Evolutionary conservation across 2,797 vertebrate genomes (phyloP), one percentile per base, ranked within the genome.

Genomic region (Pseudocheirus occidentalis): DNA sequence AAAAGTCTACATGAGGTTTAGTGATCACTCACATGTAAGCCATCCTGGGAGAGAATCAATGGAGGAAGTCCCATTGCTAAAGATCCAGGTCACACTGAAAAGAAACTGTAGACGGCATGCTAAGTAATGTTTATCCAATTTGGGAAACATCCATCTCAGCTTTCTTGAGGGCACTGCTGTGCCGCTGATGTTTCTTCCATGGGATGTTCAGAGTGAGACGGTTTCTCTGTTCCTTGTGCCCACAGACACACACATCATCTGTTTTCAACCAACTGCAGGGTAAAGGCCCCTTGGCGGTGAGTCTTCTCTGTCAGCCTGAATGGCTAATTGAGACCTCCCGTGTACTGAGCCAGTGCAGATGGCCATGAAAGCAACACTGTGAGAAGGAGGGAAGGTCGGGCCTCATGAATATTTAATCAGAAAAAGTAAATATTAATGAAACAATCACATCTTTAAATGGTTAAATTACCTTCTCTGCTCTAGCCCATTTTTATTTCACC

Each of bases 391-490:
- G 56, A 87, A 94, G 73, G 95, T n/a, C 46, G 56, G n/a, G 90
- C 92, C 0, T 91, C 95, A 93, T 97, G 93, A 96, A 95, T 95
- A 96, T 92, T 97, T 97, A 93, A 97, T 94, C 92, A 89, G 93
- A 27, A 54, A 90, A 96, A 96, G 95, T 96, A 96, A 97, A 96
- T 97, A 97, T 96, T 96, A 97, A 96, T 97, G 96, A 95, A 95
- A 96, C 94, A 90, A 94, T 95, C 93, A 96, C 90, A 52, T 92
- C 92, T 96, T 94, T 94, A 96, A 97, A 95, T 0, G 93, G 95
- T 93, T 93, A 95, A 93, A 92, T 90, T 81, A 66, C 58, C 96
- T 95, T 93, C 95, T 46, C 18, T 10, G 55, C 90, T 93, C 55
- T 94, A 91, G 93, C 34, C 92, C 34, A 7, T 94, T 96, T 94